A percentile compares a stretch with the other conserved stretches of the same genome.
Conservation (phyloP, 1,140 invertebrate genomes). For the Halesus radiatus region DNA sequence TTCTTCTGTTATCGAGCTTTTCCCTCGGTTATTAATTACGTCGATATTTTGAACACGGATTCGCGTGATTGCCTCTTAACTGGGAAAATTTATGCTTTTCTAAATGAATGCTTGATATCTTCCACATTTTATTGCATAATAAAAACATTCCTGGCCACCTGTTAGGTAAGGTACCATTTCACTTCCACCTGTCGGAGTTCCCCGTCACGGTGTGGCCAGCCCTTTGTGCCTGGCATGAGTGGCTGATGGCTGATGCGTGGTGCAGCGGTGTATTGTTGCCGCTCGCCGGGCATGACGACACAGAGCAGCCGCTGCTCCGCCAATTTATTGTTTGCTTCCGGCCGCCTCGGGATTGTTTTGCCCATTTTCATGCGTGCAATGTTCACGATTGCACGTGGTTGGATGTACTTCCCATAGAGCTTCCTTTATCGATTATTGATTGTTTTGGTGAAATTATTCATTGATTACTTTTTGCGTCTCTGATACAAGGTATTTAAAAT, state of each 20-base stretch:
- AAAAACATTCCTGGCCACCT: too few relatives aligned
- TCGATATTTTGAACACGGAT: too few relatives aligned
- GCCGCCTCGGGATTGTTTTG: not conserved
- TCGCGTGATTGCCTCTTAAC: too few relatives aligned
- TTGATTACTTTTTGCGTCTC: not conserved
- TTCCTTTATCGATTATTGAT: not conserved
- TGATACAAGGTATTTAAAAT: too few relatives aligned
- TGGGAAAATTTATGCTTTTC: too few relatives aligned
- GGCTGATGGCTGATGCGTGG: not conserved
- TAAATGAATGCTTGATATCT: too few relatives aligned
- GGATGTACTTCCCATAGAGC: not conserved
- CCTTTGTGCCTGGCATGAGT: conserved; percentile 12
- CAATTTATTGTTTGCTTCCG: conserved; percentile 8
- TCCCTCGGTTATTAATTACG: too few relatives aligned
- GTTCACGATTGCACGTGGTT: conserved; percentile 12
- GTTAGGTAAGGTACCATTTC: too few relatives aligned
- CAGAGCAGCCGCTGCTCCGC: not conserved
- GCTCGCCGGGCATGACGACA: conserved; percentile 11
- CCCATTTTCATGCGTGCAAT: conserved; percentile 19
- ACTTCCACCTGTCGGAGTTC: not conserved
- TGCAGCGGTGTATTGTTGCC: conserved; percentile 8
- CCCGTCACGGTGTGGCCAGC: conserved; percentile 12
- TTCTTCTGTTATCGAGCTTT: too few relatives aligned
- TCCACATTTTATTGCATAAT: too few relatives aligned
- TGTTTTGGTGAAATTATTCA: not conserved